Base-by-base conservation (phyloP, 1,140 invertebrate species). In the Bombus balteatus region DNA sequence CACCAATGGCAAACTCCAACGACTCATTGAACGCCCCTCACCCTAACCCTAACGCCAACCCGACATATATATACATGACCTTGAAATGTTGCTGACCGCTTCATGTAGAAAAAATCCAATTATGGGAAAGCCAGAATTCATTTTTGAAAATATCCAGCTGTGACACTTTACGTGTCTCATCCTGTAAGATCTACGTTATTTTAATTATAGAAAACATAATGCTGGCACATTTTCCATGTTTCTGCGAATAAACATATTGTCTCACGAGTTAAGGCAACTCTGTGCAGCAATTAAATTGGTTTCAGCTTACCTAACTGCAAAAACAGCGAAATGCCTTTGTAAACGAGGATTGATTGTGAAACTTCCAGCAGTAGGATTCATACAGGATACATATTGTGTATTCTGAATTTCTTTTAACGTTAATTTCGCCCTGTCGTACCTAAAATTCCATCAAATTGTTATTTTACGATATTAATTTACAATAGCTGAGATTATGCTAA, bases 321-420 rank as follows among this genome's bases (percentile, higher is more conserved):
- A 99, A 9, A 99, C 98, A 90, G 97, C 97, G 94, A 99, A 99
- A 94, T 99, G 98, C 85, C 99, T 96, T 94, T 99, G 98, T 3
- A 99, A 96, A 34, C 99, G 96, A 0, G 98, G 97, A 96, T 99
- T 98, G 66, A 99, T 99, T 8, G 98, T 98, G 92, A 99, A 99
- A 88, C 98, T 98, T 47, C 99, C 99, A 39, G 98, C 98, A 0
- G 98, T 99, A 0, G 98, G 99, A 95, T 99, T 99, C 99, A 99
- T 99, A 92, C 98, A 98, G 12, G 98, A 98, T 18, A 99, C 97
- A 94, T 99, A 99, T 95, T 99, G 98, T 28, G 98, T 98, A 93
- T 99, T 99, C 81, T 98, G 97, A 83, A 99, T 98, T 89, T 99
- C 98, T 94, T 99, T 99, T 15, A 99, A 92, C 2, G 97, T 96